Base-by-base conservation (phyloP, 2,888 invertebrate genomes). In the Philhelius pedissequus region DNA sequence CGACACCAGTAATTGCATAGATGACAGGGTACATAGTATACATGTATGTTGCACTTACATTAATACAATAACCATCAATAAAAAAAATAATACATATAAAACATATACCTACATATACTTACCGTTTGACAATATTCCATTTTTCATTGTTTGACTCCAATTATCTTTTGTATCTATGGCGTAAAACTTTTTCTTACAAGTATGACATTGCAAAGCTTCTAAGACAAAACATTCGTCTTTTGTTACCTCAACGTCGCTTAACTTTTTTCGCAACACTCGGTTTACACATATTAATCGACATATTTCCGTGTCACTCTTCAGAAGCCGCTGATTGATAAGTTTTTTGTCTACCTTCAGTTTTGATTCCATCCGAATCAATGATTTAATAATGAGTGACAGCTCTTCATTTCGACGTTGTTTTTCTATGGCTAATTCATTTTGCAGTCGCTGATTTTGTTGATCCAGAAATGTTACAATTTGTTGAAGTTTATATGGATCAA, bases 341-440 rank as follows among this genome's bases (percentile, higher is more conserved):
- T 91, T 91, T 89, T 91, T 91, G 86, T 92, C 92, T 48, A 87
- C 88, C 86, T 90, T 91, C 9, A 92, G 87, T 76, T 92, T 92
- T 35, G 91, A 89, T 82, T 92, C 92, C 86, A 91, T 91, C 56
- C 89, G 89, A 13, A 91, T 80, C 48, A 92, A 87, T 25, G 91
- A 91, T 77, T 92, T 92, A 38, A 91, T 90, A n/a, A 92, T 90
- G 81, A 89, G 89, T 50, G 91, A 89, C 50, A 92, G 86, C 80
- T 92, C 92, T 74, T 90, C 91, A 62, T 88, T 89, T 62, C 91
- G 91, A 0, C 90, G 89, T 9, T 89, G 89, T 74, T 90, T 91
- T 86, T 92, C 92, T 83, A 89, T 90, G 87, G 90, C 89, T 84
- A 92, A 78, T 68, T 92, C 91, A 20, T 89, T 89, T 74, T 90